These are phyloP conservation scores for Ispidina picta DNA, from an alignment of 2,797 vertebrate species.

Conservation along the genomic window DNA sequence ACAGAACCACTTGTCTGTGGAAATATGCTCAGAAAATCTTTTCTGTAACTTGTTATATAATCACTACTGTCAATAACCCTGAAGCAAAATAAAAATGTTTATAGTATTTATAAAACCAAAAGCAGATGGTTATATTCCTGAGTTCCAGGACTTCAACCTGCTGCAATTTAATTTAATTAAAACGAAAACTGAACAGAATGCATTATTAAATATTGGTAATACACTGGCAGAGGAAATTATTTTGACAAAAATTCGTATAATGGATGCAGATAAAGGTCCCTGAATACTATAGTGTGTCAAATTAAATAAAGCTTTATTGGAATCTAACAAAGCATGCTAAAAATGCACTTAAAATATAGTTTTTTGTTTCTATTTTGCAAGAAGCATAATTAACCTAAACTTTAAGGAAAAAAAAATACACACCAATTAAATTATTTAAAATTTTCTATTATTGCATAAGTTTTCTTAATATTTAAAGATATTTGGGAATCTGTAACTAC, in stretches of 20 bases:
- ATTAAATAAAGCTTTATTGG: constrained; percentile 65
- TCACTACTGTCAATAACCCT: constrained; percentile 64
- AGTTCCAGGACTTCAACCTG: constrained; percentile 63
- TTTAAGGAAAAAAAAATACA: constrained; percentile 53
- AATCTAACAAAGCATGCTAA: constrained; percentile 62
- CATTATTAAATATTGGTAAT: constrained; percentile 74
- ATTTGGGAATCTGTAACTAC: constrained; percentile 10
- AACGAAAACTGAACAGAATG: constrained; percentile 70
- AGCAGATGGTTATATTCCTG: constrained; percentile 65
- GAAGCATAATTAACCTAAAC: constrained; percentile 49
- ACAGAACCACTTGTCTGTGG: not conserved
- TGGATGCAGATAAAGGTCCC: constrained; percentile 67
- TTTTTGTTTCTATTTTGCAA: constrained; percentile 60
- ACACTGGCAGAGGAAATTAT: constrained; percentile 62
- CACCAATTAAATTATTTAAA: constrained; percentile 60
- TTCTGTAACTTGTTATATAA: constrained; percentile 52
- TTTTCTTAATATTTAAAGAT: constrained; percentile 47
- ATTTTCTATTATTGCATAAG: not conserved
- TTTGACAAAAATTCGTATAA: constrained; percentile 77
- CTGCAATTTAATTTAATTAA: constrained; percentile 74
- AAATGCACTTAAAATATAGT: constrained; percentile 41
- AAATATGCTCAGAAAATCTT: constrained; percentile 46
- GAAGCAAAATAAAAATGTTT: constrained; percentile 71
- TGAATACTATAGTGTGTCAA: constrained; percentile 61
- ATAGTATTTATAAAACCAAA: constrained; percentile 56